Base-by-base conservation (phyloP, 2,797 vertebrate genomes). In the Typhlichthys eigenmanni region DNA sequence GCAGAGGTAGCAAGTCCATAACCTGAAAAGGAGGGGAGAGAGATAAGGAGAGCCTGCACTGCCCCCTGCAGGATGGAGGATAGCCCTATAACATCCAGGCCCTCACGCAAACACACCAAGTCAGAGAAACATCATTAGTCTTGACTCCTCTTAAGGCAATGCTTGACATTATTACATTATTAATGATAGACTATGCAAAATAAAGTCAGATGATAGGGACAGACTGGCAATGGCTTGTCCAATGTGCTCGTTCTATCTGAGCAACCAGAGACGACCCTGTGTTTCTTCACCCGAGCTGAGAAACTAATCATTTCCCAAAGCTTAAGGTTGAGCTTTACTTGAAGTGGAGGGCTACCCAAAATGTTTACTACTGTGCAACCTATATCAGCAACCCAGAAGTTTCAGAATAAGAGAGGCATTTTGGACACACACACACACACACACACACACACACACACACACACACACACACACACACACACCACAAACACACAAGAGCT, bases 21-120 rank as follows among this genome's bases (percentile, higher is more conserved):
- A 93, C 90, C 92, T 92, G 90, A 54, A 76, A 57, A 84, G 70
- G 47, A 79, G 87, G 83, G 69, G 47, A 79, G 87, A 75, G 72
- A 74, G 60, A 34, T 70, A 51, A 47, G 78, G 48, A 72, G 74
- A 75, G 68, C 69, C 69, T 64, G 77, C 60, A 53, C 80, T 68
- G 78, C 80, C 64, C 81, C 79, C 82, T 74, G 76, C 82, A 78
- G 87, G 69, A 69, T 4, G 76, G 82, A 76, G 83, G 68, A 63
- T 69, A 79, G 80, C 67, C 74, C 82, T 71, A 90, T 73, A 85
- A 74, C 70, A 70, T 84, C 83, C 77, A 79, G 66, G 75, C 72
- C 75, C 78, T 81, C 47, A 70, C 66, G 81, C 58, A 72, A 52
- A 46, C 63, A 72, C 79, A 82, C 53, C 74, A 66, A 24, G 29